Base-by-base conservation (phyloP, 2,888 invertebrate species). In the Ormyrus thymus region DNA sequence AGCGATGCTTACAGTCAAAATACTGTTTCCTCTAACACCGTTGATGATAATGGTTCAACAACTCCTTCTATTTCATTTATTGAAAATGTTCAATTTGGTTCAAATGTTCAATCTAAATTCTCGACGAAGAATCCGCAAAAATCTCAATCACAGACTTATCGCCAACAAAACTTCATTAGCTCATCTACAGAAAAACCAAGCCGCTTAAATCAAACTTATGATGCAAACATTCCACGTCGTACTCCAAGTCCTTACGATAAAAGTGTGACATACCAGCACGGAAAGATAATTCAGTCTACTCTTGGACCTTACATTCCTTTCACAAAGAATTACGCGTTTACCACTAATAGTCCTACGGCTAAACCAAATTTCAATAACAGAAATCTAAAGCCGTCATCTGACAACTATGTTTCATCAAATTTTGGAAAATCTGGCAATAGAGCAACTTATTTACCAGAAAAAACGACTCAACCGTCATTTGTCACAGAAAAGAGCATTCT, bases 301-400 rank as follows among this genome's bases (percentile, higher is more conserved):
- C 77, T 87, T 4, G 85, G 88, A 3, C 89, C 89, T 0, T 90
- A 89, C 45, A 66, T 89, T n/a, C 89, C 90, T 0, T 90, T 90
- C 50, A 89, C 89, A 0, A 89, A 86, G 61, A 89, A 87, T 71
- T 89, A 89, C 73, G 86, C 84, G 6, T 86, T 86, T 64, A 81
- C 86, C 51, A 84, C 84, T 1, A 84, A 75, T 61, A 82, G 81
- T 6, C 81, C 86, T 48, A 85, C 86, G 29, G n/a, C 82, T 9
- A 85, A 83, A 69, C 83, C 86, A 10, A 83, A 83, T 76, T 86
- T 87, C 58, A 86, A 84, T 69, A 85, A 83, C 45, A 68, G 82
- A 0, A 86, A 82, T 53, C 82, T 84, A 50, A 71, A 62, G 13
- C 29, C 29, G 29, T 80, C 71, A 8, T n/a, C 81, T 2, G 79